These are phyloP conservation scores for Butorides virescens DNA, from an alignment of 2,113 vertebrate species.

Conservation along the genomic window DNA sequence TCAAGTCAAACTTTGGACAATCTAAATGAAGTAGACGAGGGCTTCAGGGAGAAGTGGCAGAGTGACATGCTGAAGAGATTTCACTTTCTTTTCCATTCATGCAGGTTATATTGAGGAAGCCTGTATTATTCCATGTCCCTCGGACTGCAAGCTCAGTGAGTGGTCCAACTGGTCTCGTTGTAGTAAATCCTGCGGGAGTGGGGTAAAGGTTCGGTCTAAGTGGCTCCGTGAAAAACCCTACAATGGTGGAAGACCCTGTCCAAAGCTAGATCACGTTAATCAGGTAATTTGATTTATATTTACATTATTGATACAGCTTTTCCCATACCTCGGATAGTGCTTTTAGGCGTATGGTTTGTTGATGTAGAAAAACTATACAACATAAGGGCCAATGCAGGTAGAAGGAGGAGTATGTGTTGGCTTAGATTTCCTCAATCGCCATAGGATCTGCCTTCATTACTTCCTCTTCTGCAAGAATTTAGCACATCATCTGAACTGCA, in stretches of 20 bases:
- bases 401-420: background rate
- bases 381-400: background rate
- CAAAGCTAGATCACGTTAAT: slow-evolving; percentile 95
- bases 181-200: slow-evolving; percentile 97
- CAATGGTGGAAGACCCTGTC: slow-evolving; percentile 94
- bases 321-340: background rate
- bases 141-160: slow-evolving; percentile 97
- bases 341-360: background rate
- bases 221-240: slow-evolving; percentile 97
- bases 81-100: slow-evolving; percentile 6
- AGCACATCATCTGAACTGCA: background rate
- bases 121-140: slow-evolving; percentile 94
- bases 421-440: background rate
- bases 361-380: background rate
- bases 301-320: background rate
- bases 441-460: background rate
- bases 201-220: slow-evolving; percentile 96
- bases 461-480: background rate
- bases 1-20: slow-evolving; percentile 43
- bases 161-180: slow-evolving; percentile 99
- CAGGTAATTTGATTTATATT: slow-evolving; percentile 80
- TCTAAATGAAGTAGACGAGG: slow-evolving; percentile 31
- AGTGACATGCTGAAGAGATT: background rate
- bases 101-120: slow-evolving; percentile 96
- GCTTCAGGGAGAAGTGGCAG: background rate